Evolutionary conservation across 2,888 invertebrate genomes (phyloP), one percentile per base, ranked within the genome.

Genomic region (Drosophila birchii): DNA sequence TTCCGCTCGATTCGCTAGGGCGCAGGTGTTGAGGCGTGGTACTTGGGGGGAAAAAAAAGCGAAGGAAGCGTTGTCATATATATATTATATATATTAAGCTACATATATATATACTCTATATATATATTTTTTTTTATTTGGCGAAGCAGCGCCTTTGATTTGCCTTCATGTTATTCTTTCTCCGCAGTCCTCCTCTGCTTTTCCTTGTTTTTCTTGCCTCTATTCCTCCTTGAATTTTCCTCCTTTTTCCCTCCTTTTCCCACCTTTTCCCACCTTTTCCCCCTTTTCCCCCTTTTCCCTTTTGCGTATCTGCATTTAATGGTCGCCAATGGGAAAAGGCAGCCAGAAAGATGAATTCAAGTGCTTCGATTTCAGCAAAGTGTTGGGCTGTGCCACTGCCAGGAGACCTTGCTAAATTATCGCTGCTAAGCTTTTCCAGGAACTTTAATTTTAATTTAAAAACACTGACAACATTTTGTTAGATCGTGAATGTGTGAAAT

Each of bases 1-100:
- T 73, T 73, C 58, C 53, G 44, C 32, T 44, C 58, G 59, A 54
- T 61, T 69, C 58, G 49, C 58, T 70, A 76, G 74, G 78, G 76
- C 73, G 75, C 86, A 83, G 83, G 83, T 86, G 86, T 36, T 72
- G 73, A 73, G 73, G 82, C 74, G 80, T 84, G 81, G 68, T 75
- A 60, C 64, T 60, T 59, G 59, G 29, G 38, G 23, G 20, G 16
- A 44, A 23, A 14, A 26, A 23, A 18, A 12, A 55, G 49, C 64
- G 54, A 45, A 29, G 36, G 39, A 32, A 41, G 43, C 55, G 38
- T 66, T 66, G 66, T 66, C 67, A 66, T 62, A n/a, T n/a, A n/a
- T n/a, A n/a, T n/a, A n/a, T n/a, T n/a, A n/a, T n/a, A n/a, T n/a
- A n/a, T n/a, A n/a, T n/a, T n/a, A n/a, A n/a, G 0, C 16, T 26